Percentiles rank a stretch among this genome's conserved stretches.
Evolutionary conservation across 64 coral and sea anemone genomes (phyloP).

Genomic region (Dendrophyllia cribrosa): DNA sequence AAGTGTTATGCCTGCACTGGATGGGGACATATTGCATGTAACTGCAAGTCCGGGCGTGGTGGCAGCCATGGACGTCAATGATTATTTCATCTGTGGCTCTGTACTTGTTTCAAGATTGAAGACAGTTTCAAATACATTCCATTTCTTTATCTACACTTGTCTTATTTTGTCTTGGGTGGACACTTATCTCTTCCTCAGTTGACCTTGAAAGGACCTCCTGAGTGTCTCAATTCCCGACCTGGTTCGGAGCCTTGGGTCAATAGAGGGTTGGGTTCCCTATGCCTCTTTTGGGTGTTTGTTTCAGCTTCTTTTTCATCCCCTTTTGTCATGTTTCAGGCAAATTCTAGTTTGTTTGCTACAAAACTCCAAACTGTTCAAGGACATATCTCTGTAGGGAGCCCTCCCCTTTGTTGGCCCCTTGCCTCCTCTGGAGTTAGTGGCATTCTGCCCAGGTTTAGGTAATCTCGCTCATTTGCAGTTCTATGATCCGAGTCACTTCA

Average conservation of each 20-base stretch:
- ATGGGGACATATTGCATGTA: not conserved
- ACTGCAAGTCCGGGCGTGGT: slow-evolving; percentile 9
- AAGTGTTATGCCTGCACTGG: not conserved
- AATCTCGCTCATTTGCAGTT: too few species aligned
- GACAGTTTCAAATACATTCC: not conserved
- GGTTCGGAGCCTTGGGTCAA: too few species aligned
- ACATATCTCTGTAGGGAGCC: not conserved
- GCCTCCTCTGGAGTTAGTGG: not conserved
- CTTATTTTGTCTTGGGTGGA: too few species aligned
- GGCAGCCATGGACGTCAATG: not conserved
- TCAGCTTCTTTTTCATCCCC: not conserved
- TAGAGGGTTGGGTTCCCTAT: too few species aligned
- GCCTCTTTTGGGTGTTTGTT: slow-evolving; percentile 5
- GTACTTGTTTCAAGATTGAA: not conserved
- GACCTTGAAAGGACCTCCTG: slow-evolving; percentile 7
- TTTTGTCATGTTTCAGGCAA: not conserved
- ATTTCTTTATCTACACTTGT: too few species aligned
- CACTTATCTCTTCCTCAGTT: too few species aligned
- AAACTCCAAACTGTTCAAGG: not conserved
- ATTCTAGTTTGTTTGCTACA: not conserved
- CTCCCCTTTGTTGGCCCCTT: not conserved
- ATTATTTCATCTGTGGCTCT: not conserved
- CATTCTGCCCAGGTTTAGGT: not conserved
- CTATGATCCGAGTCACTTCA: too few species aligned
- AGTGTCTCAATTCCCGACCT: slow-evolving; percentile 12